These are phyloP conservation scores for Scalopus aquaticus DNA, from an alignment of 2,113 vertebrate species.

Conservation along the genomic window DNA sequence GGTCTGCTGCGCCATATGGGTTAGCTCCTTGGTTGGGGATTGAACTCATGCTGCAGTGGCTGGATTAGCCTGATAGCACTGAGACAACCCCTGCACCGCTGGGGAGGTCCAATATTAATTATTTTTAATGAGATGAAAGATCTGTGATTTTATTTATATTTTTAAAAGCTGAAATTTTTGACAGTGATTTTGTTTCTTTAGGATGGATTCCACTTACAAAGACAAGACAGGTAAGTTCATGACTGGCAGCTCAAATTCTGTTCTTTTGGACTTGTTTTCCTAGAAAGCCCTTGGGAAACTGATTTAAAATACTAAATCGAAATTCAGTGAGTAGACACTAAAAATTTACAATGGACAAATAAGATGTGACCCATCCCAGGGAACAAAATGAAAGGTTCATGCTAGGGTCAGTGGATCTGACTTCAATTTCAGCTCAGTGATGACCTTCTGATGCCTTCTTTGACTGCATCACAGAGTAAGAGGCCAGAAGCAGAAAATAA, in stretches of 20 bases:
- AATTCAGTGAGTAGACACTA: constrained; percentile 50
- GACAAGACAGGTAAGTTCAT: neutral
- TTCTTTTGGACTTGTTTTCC: constrained; percentile 25
- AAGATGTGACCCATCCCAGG: neutral
- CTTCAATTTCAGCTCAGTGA: constrained; percentile 54
- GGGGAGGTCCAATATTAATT: neutral
- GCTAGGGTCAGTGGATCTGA: constrained; percentile 5
- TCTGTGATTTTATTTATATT: neutral
- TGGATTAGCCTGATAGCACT: too few species aligned
- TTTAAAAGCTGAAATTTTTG: neutral
- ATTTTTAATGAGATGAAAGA: neutral
- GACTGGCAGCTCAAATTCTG: neutral
- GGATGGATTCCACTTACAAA: neutral
- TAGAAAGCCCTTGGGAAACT: constrained; percentile 22
- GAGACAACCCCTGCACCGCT: too few species aligned
- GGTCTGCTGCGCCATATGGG: too few species aligned
- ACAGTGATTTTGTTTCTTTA: neutral
- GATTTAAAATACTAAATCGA: constrained; percentile 52
- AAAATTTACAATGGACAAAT: constrained; percentile 63
- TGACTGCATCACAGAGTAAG: constrained; percentile 20
- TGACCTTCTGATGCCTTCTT: constrained; percentile 20
- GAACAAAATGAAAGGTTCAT: constrained; percentile 39
- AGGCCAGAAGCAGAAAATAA: constrained; percentile 28
- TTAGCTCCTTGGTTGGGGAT: too few species aligned
- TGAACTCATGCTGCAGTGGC: too few species aligned